These are phyloP conservation scores for Sitta europaea DNA, from an alignment of 2,113 vertebrate genomes.

Conservation along the genomic window DNA sequence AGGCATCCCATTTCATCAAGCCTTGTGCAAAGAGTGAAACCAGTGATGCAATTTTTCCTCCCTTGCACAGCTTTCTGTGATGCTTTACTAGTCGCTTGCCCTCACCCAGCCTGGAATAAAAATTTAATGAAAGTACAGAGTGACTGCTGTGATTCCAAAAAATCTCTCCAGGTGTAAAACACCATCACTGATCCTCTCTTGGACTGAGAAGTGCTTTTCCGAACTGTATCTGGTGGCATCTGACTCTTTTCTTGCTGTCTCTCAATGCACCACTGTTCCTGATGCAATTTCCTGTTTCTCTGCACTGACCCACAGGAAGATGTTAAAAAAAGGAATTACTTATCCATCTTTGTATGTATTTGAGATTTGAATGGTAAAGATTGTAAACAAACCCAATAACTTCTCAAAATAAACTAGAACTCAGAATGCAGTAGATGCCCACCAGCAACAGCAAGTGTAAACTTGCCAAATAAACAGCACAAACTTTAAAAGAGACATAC, in stretches of 20 bases:
- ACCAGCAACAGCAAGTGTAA: neutral
- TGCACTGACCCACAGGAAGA: neutral
- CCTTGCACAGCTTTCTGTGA: neutral
- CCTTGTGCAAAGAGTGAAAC: neutral
- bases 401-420: neutral
- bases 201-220: neutral
- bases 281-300: neutral
- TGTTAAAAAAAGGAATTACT: neutral
- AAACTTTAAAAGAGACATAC: neutral
- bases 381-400: neutral
- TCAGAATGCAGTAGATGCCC: neutral
- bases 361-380: neutral
- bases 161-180: neutral
- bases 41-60: neutral
- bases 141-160: neutral
- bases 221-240: neutral
- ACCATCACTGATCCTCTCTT: neutral
- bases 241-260: neutral
- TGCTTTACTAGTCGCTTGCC: neutral
- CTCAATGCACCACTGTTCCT: neutral
- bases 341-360: neutral
- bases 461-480: neutral
- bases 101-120: neutral
- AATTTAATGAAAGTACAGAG: neutral
- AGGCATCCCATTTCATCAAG: accelerated